These are phyloP conservation scores for Apamea sordens DNA, from an alignment of 2,888 invertebrate species.

Conservation along the genomic window DNA sequence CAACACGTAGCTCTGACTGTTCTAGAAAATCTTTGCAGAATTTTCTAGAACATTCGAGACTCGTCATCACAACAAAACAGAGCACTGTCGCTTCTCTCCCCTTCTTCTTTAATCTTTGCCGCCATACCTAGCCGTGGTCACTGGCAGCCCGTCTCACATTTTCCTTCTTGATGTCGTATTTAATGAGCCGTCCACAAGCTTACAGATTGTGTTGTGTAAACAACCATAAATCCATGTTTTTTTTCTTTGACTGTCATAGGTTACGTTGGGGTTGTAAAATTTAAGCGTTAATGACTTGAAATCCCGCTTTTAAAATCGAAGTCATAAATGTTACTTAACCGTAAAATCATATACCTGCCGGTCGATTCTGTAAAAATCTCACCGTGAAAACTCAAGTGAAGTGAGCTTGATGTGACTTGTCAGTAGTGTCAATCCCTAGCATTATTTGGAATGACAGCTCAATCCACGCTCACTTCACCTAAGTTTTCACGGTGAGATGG, in stretches of 20 bases:
- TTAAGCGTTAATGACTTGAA: conserved; percentile 62
- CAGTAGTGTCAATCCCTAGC: no score
- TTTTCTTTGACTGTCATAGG: conserved; percentile 68
- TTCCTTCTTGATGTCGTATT: conserved; percentile 82
- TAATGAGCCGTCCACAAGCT: conserved; percentile 81
- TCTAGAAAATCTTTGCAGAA: neutral
- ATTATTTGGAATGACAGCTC: no score
- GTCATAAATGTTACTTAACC: conserved; percentile 41
- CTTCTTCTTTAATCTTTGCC: conserved; percentile 64
- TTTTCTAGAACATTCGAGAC: conserved; percentile 24
- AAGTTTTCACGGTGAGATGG: no score
- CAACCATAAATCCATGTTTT: conserved; percentile 75
- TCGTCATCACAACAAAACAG: neutral
- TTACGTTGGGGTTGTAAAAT: conserved; percentile 65
- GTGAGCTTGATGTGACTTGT: no score
- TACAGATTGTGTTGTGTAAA: conserved; percentile 74
- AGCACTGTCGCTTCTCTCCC: conserved; percentile 37
- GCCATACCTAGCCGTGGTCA: conserved; percentile 67
- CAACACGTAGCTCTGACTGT: neutral
- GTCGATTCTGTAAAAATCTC: no score
- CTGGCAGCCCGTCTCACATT: conserved; percentile 68
- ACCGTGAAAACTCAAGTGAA: no score
- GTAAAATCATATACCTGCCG: conserved; percentile 2
- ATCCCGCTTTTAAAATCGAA: conserved; percentile 42
- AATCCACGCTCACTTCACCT: no score